Percentiles rank a stretch among this genome's conserved stretches.
phyloP scores from a whole-genome alignment of 2,113 vertebrate species.

The Pleuronectes platessa region DNA sequence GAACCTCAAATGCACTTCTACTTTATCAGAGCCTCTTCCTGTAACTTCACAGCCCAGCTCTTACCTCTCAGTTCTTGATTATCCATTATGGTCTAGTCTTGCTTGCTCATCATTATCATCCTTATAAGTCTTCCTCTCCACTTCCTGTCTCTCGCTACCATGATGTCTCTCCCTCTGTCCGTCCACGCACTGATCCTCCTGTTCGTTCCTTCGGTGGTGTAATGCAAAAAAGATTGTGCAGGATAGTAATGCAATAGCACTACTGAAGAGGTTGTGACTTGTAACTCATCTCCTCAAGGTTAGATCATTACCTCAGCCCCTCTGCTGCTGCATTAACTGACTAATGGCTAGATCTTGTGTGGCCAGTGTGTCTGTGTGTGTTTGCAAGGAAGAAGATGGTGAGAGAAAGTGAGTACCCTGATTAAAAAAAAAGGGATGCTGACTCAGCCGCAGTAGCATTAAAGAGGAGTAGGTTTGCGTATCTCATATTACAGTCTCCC shows the following conservation, averaged over 20 bases:
- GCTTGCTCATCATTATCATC: slow-evolving; percentile 2
- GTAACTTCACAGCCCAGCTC: neutral
- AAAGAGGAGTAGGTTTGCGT: slow-evolving; percentile 3
- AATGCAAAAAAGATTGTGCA: neutral
- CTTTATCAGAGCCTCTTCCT: too few species aligned
- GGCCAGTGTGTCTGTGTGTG: slow-evolving; percentile 10
- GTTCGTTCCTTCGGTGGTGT: neutral
- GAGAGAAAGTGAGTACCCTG: slow-evolving; percentile 11
- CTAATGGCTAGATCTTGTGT: slow-evolving; percentile 33
- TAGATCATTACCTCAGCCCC: slow-evolving; percentile 48
- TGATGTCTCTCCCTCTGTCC: neutral
- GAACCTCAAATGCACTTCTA: too few species aligned
- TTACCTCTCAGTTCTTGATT: neutral
- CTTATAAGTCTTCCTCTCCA: neutral
- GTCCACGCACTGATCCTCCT: neutral
- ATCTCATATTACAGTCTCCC: slow-evolving; percentile 21
- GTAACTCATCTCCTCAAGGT: slow-evolving; percentile 44
- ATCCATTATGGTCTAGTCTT: neutral
- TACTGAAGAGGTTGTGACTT: slow-evolving; percentile 9
- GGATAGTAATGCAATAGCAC: slow-evolving; percentile 3
- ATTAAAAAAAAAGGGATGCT: slow-evolving; percentile 36
- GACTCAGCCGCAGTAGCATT: slow-evolving; percentile 38
- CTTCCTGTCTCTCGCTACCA: neutral
- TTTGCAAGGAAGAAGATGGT: neutral
- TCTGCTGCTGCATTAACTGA: slow-evolving; percentile 32